Base-by-base conservation (phyloP, 2,888 invertebrate genomes). In the Dynastes maya region DNA sequence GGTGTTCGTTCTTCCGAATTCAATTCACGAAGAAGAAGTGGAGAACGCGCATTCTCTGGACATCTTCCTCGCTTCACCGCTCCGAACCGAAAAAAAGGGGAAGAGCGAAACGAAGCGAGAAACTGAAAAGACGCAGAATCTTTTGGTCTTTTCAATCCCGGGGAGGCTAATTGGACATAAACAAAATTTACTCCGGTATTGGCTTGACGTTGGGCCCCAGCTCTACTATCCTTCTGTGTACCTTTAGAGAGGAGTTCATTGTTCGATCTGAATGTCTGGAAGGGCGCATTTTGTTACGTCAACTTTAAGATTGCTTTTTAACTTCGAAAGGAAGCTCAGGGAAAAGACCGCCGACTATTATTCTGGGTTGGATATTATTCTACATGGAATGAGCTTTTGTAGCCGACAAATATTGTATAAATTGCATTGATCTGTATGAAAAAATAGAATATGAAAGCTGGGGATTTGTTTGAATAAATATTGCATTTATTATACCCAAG, bases 161-260 rank as follows among this genome's bases (percentile, higher is more conserved):
- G 63, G 63, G 9, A 58, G 45, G 58, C 72, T 72, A 72, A 72
- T 72, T 72, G 72, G 72, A 58, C 72, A 72, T 72, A 72, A 72
- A 58, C 58, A 72, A 58, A 58, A 58, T 58, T 72, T 58, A 72
- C 72, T 72, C 16, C 58, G 58, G 40, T 40, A 40, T 55, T 55
- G 58, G 55, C 8, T 22, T 29, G 11, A 13, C 49, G 51, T 2
- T 29, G 2, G 11, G 51, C 22, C 49, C 9, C 16, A 11, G 11
- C 55, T 58, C 53, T 13, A 45, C 6, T 11, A 67, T 22, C 27
- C 13, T 8, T 9, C 22, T 61, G 27, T 29, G 29, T 27, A 68
- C 49, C 16, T 58, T 8, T 5, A 58, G 51, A 51, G 16, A 11
- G 40, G 22, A 55, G 72, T 55, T 72, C 72, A 55, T 58, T 40